Percentiles rank a stretch among this genome's conserved stretches.
Evolutionary conservation across 2,888 invertebrate species (phyloP).

Genomic region (Macaria notata): DNA sequence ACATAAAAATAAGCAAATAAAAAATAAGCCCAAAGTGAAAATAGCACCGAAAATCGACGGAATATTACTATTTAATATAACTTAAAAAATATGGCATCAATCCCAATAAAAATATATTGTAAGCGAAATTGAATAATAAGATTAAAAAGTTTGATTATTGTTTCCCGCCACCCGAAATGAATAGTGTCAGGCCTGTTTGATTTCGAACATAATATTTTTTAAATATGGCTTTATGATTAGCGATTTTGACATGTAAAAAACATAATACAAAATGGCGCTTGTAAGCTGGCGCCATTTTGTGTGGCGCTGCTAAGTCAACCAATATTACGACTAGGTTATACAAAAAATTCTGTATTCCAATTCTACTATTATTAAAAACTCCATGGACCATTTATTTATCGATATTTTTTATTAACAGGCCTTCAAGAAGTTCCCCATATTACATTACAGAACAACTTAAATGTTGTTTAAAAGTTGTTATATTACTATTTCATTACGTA

Average conservation of each 20-base stretch:
- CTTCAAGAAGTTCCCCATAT: conserved; percentile 12
- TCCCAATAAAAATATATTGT: conserved; percentile 27
- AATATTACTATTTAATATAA: conserved; percentile 43
- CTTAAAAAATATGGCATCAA: conserved; percentile 76
- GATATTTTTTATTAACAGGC: conserved; percentile 8
- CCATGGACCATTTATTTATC: neutral
- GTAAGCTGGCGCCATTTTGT: too few species aligned
- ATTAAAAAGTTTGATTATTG: conserved; percentile 22
- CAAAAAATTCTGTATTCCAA: too few species aligned
- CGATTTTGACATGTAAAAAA: neutral
- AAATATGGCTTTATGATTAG: conserved; percentile 30
- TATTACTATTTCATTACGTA: conserved; percentile 56
- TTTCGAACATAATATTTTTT: conserved; percentile 9
- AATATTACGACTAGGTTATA: too few species aligned
- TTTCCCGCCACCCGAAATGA: conserved; percentile 58
- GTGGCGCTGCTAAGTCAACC: too few species aligned
- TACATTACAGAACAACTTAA: conserved; percentile 23
- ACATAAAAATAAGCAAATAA: conserved; percentile 41
- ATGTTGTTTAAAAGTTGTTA: conserved; percentile 13
- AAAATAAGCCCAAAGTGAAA: conserved; percentile 40
- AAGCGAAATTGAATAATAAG: conserved; percentile 26
- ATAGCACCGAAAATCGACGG: conserved; percentile 74
- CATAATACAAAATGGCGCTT: too few species aligned
- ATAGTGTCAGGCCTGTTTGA: conserved; percentile 25
- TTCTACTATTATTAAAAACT: too few species aligned